phyloP scores from a whole-genome alignment of 2,113 vertebrate species.

The Periophthalmodon schlosseri region DNA sequence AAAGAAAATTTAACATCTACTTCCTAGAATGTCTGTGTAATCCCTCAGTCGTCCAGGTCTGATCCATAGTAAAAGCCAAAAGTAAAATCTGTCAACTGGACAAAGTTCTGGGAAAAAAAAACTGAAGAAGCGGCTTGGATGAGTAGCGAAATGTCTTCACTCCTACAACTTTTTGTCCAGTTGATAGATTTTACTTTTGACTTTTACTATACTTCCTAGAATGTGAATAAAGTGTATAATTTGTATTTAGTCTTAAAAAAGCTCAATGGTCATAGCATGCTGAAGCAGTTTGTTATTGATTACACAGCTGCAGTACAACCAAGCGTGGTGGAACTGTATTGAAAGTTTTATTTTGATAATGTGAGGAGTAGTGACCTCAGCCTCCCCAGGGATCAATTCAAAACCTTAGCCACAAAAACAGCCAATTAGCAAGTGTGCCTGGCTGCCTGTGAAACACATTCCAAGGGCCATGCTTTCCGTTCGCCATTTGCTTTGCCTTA shows the following conservation, averaged over 20 bases:
- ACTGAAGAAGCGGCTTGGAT: too few species aligned
- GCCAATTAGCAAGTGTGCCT: conserved; percentile 75
- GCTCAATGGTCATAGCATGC: conserved; percentile 21
- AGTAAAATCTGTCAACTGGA: too few species aligned
- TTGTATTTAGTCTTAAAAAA: neutral
- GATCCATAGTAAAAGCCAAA: too few species aligned
- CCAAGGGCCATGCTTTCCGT: conserved; percentile 62
- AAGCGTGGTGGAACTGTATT: conserved; percentile 26
- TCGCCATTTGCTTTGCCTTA: conserved; percentile 39
- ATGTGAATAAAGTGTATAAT: neutral
- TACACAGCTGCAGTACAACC: conserved; percentile 30
- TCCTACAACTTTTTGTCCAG: too few species aligned
- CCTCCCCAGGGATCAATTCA: conserved; percentile 78
- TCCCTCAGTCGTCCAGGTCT: too few species aligned
- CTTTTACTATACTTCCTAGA: too few species aligned
- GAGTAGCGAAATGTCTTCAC: too few species aligned
- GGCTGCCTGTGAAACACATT: conserved; percentile 59
- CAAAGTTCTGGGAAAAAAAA: too few species aligned
- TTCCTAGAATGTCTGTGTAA: neutral
- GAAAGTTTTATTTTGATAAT: conserved; percentile 68
- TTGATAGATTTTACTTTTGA: too few species aligned
- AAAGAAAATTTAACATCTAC: too few species aligned
- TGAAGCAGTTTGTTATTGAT: conserved; percentile 58
- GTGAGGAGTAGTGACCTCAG: conserved; percentile 74
- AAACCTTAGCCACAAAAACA: conserved; percentile 76